phyloP scores from a whole-genome alignment of 2,113 vertebrate genomes.

The Tupaia tana region DNA sequence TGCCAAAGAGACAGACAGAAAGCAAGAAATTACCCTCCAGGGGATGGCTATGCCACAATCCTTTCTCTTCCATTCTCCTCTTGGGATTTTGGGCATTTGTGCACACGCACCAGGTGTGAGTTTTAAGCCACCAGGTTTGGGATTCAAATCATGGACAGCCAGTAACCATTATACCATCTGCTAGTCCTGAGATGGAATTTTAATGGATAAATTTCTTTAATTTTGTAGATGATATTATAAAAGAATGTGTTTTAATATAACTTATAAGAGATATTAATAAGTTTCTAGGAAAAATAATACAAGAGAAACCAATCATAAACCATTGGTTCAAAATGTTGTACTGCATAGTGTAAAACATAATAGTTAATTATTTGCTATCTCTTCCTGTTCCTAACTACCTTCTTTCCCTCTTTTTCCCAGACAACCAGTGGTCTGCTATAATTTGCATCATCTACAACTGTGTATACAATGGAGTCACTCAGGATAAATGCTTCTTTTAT shows the following conservation, averaged over 20 bases:
- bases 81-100: no score
- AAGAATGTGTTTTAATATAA: background rate
- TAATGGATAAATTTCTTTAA: background rate
- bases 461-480: background rate
- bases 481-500: background rate
- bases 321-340: background rate
- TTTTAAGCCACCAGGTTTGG: no score
- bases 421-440: background rate
- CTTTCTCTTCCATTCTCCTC: no score
- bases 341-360: background rate
- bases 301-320: background rate
- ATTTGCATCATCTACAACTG: background rate
- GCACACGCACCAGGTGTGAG: no score
- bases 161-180: no score
- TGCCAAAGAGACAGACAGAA: no score
- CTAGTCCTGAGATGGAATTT: background rate
- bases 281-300: slow-evolving; percentile 6
- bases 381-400: background rate
- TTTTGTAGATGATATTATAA: background rate
- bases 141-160: no score
- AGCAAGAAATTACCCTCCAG: no score
- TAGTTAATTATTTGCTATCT: background rate
- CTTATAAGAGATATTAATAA: slow-evolving; percentile 19
- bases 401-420: background rate
- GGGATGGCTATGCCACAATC: no score